Conservation (phyloP, 2,888 invertebrate genomes). For the Coelinius sp. region DNA sequence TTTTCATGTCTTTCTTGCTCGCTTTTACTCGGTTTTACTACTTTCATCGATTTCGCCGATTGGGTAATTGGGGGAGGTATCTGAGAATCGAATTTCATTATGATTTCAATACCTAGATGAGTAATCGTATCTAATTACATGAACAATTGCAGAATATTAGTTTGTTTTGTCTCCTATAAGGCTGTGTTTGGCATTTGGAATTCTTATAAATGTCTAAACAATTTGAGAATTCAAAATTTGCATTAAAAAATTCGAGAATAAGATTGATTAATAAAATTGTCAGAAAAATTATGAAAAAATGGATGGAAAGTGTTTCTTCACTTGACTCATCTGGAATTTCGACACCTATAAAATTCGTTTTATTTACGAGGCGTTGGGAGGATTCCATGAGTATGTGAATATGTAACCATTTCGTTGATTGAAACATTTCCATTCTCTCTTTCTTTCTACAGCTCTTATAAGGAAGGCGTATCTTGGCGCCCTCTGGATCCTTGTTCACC, state of each 20-base stretch:
- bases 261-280: too few relatives aligned
- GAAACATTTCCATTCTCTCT: constrained; percentile 63
- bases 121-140: not conserved
- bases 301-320: not conserved
- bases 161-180: not conserved
- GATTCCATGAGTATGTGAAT: constrained; percentile 56
- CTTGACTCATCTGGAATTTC: not conserved
- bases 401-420: constrained; percentile 70
- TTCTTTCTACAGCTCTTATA: constrained; percentile 57
- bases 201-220: too few relatives aligned
- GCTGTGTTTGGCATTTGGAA: too few relatives aligned
- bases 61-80: not conserved
- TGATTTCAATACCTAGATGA: not conserved
- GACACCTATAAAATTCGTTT: constrained; percentile 1
- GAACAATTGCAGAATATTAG: not conserved
- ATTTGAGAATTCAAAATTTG: too few relatives aligned
- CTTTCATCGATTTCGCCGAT: not conserved
- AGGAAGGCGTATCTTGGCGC: not conserved
- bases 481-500: not conserved
- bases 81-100: not conserved
- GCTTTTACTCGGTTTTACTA: constrained; percentile 5
- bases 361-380: not conserved
- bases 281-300: not conserved
- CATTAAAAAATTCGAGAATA: too few relatives aligned
- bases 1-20: not conserved